These are phyloP conservation scores for Syngnathus floridae DNA, from an alignment of 2,113 vertebrate genomes.

Conservation along the genomic window DNA sequence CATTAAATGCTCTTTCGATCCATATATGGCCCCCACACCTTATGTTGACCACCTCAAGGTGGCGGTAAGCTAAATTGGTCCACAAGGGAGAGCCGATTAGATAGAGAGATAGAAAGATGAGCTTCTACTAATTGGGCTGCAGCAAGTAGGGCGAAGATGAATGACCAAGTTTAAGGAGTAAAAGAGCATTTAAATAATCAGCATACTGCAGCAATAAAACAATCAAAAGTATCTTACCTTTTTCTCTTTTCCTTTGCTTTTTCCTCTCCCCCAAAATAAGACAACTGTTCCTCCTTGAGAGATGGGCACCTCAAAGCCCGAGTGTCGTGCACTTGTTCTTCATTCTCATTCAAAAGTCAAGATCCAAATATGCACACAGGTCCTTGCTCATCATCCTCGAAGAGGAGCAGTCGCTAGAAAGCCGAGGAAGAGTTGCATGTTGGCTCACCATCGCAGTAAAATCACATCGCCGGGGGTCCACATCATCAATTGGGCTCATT, in stretches of 20 bases:
- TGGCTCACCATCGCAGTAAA: neutral
- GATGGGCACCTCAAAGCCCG: neutral
- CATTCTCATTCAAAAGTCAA: constrained; percentile 4
- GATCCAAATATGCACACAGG: constrained; percentile 36
- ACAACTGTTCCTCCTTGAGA: neutral
- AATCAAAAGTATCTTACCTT: neutral
- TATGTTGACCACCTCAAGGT: neutral
- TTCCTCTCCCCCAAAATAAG: neutral
- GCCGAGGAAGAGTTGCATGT: constrained; percentile 29
- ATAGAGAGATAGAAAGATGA: neutral
- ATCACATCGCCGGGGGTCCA: neutral
- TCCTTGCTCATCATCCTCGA: constrained; percentile 16
- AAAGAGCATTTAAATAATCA: neutral
- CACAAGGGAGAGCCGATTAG: constrained; percentile 54
- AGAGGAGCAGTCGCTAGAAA: constrained; percentile 25
- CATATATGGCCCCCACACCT: neutral
- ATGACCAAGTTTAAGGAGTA: neutral
- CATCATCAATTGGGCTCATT: constrained; percentile 18
- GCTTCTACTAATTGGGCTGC: neutral
- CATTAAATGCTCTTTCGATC: neutral
- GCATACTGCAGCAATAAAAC: neutral
- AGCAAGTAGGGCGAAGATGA: neutral
- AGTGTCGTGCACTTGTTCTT: constrained; percentile 3
- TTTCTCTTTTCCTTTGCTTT: neutral
- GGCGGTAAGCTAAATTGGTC: constrained; percentile 15